phyloP scores from a whole-genome alignment of 2,888 invertebrate species.

The Leptothorax acervorum region DNA sequence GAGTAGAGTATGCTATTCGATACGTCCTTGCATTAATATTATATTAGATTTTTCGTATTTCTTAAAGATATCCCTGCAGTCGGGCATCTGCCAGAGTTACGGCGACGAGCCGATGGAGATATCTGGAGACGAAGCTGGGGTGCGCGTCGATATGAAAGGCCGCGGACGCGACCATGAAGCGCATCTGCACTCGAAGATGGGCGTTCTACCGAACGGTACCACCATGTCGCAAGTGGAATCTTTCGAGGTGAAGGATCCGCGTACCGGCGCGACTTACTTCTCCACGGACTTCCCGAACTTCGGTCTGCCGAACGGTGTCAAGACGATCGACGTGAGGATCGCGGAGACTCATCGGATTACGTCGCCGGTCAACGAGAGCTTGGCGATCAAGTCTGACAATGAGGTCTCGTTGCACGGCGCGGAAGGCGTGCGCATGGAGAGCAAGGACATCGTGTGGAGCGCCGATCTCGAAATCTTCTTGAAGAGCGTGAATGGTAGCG shows the following conservation, averaged over 20 bases:
- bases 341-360: constrained; percentile 91
- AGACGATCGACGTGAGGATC: constrained; percentile 89
- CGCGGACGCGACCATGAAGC: constrained; percentile 72
- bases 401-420: constrained; percentile 91
- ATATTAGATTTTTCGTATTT: not conserved
- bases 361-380: constrained; percentile 90
- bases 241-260: constrained; percentile 90
- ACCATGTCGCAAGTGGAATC: constrained; percentile 90
- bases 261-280: constrained; percentile 87
- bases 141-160: constrained; percentile 82
- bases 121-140: constrained; percentile 82
- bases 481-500: constrained; percentile 91
- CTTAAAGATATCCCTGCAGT: constrained; percentile 81
- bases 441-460: constrained; percentile 90
- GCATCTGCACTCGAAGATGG: constrained; percentile 73
- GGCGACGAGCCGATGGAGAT: constrained; percentile 85
- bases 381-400: constrained; percentile 90
- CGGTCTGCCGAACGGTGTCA: constrained; percentile 90
- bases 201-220: constrained; percentile 89
- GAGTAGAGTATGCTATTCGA: not conserved
- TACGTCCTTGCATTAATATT: too few relatives aligned
- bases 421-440: constrained; percentile 92
- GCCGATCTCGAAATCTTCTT: constrained; percentile 93
- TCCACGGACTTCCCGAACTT: constrained; percentile 92
- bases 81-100: constrained; percentile 84